These are phyloP conservation scores for Perdita meconis DNA, from an alignment of 2,888 invertebrate species.

Conservation along the genomic window DNA sequence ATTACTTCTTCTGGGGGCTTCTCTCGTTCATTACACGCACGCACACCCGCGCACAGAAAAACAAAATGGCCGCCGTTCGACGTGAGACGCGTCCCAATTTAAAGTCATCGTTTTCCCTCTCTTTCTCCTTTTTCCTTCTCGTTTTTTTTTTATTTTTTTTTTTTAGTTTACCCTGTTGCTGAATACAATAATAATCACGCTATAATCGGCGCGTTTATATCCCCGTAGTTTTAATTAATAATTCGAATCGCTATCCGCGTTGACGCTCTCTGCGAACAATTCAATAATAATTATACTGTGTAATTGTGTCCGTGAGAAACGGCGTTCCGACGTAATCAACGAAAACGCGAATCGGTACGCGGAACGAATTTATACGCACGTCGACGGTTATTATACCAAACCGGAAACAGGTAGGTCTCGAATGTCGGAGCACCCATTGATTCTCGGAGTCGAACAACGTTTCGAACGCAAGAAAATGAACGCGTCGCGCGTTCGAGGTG, in stretches of 20 bases:
- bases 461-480: neutral
- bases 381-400: conserved; percentile 29
- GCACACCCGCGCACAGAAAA: conserved; percentile 69
- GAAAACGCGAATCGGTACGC: conserved; percentile 56
- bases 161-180: conserved; percentile 82
- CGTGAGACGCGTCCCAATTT: conserved; percentile 74
- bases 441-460: neutral
- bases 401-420: conserved; percentile 45
- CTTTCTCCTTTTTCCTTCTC: conserved; percentile 24
- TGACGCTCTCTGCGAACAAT: conserved; percentile 39
- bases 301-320: conserved; percentile 66
- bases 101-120: conserved; percentile 67
- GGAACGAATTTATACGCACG: conserved; percentile 52
- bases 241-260: conserved; percentile 39
- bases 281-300: conserved; percentile 62
- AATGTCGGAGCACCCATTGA: conserved; percentile 7
- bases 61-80: conserved; percentile 81
- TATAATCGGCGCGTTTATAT: conserved; percentile 75
- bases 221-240: conserved; percentile 67
- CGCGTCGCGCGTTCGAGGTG: no score
- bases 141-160: conserved; percentile 47
- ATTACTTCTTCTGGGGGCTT: neutral
- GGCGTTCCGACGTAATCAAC: conserved; percentile 45
- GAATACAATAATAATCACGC: conserved; percentile 80
- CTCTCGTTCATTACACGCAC: conserved; percentile 46